A percentile compares a stretch with the other conserved stretches of the same genome.
phyloP scores from a whole-genome alignment of 2,797 vertebrate species.

The Takifugu ocellatus region DNA sequence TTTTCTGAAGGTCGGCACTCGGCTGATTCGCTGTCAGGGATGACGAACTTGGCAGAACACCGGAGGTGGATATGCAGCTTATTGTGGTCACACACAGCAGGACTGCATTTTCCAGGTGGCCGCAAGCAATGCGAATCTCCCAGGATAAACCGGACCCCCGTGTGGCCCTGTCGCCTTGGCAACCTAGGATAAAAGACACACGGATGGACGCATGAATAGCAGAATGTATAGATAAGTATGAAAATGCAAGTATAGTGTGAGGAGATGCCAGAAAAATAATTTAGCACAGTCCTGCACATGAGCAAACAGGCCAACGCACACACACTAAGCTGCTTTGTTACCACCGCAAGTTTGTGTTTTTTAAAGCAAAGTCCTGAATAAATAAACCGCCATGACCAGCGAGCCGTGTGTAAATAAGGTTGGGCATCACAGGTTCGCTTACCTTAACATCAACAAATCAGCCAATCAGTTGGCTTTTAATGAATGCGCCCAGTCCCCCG shows the following conservation, averaged over 20 bases:
- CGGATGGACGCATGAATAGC: constrained; percentile 7
- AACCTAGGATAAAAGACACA: constrained; percentile 18
- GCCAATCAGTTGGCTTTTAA: not conserved
- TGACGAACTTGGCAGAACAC: too few relatives aligned
- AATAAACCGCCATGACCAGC: constrained; percentile 35
- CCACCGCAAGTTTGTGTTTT: constrained; percentile 34
- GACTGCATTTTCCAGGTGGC: constrained; percentile 8
- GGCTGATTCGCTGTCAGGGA: too few relatives aligned
- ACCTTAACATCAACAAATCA: constrained; percentile 35
- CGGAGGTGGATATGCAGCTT: too few relatives aligned
- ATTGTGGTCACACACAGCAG: not conserved
- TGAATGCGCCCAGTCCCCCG: not conserved
- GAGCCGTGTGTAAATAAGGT: constrained; percentile 17
- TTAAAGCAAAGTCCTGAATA: constrained; percentile 49
- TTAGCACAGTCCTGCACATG: not conserved
- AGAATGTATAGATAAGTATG: not conserved
- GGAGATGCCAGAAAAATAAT: not conserved
- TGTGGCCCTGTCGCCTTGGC: constrained; percentile 29
- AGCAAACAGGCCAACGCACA: constrained; percentile 19
- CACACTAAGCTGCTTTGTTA: constrained; percentile 10
- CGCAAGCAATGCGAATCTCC: constrained; percentile 17
- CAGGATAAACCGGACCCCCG: constrained; percentile 14
- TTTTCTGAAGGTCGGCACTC: too few relatives aligned
- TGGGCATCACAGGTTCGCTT: constrained; percentile 20
- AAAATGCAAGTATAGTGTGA: constrained; percentile 1